Base-by-base conservation (phyloP, 2,797 vertebrate species). In the Hydrophis major region DNA sequence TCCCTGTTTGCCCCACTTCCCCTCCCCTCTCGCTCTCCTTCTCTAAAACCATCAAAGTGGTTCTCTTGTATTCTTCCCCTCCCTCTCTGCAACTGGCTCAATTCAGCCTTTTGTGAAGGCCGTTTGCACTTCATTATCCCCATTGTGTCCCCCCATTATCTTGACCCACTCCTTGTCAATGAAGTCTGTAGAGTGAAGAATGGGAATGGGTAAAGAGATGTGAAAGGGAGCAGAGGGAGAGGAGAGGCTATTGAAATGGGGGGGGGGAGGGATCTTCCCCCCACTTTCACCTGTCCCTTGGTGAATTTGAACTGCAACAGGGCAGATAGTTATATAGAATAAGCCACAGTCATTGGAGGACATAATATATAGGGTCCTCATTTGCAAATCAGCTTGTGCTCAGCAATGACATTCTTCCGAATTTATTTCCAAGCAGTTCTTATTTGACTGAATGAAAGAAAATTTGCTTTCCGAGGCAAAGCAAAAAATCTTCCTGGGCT, bases 91-190 rank as follows among this genome's bases (percentile, higher is more conserved):
- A 93, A 0, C 1, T 78, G 87, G 92, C 93, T 95, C 91, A 95
- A 92, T n/a, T 50, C 92, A 42, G 95, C 94, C 96, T 97, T 97
- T 98, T 98, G 98, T 98, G 96, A 87, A 8, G n/a, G 95, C 95
- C 56, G 96, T 98, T 98, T 96, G 97, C 97, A 96, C 96, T 96
- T 98, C 96, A 97, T 98, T 98, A 97, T 97, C 95, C 97, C 91
- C 97, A 97, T 98, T 98, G 97, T 97, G 95, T 95, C 93, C 92
- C 78, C 66, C 92, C 94, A 95, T 95, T 95, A 95, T 95, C 28
- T 86, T 27, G 25, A 53, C 25, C 0, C 0, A 0, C 87, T 91
- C 90, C 94, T 93, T 97, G 97, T 97, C 98, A 98, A 97, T 97
- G 97, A 98, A 98, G 95, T 97, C 94, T 92, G 94, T 37, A 92